Percentiles rank a stretch among this genome's conserved stretches.
Conservation (phyloP, 2,888 invertebrate species). For the Malthinus seriepunctatus region DNA sequence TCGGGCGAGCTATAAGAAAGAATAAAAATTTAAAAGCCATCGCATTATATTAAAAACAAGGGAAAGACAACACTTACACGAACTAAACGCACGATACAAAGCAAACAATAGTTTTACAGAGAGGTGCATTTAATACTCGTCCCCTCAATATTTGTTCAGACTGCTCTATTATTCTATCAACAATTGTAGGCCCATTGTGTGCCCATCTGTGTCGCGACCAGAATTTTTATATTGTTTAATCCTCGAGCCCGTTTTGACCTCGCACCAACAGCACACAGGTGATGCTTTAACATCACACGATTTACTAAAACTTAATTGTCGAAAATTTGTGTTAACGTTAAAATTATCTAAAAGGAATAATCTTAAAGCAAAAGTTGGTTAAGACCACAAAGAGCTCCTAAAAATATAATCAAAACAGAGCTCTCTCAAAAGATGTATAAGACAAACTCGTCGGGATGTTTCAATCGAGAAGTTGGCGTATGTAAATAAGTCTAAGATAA, state of each 20-base stretch:
- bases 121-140: slow-evolving; percentile 41
- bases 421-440: slow-evolving; percentile 31
- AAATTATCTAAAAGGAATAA: slow-evolving; percentile 3
- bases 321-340: background rate
- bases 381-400: slow-evolving; percentile 31
- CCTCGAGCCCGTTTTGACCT: slow-evolving; percentile 30
- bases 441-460: slow-evolving; percentile 34
- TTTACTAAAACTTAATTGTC: background rate
- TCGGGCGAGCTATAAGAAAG: background rate
- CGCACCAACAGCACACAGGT: slow-evolving; percentile 29
- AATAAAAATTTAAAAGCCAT: slow-evolving; percentile 35
- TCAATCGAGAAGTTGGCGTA: slow-evolving; percentile 41
- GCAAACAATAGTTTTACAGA: slow-evolving; percentile 42
- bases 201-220: slow-evolving; percentile 48
- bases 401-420: slow-evolving; percentile 35
- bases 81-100: slow-evolving; percentile 35
- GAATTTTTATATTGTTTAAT: slow-evolving; percentile 23
- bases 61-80: slow-evolving; percentile 44
- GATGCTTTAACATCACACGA: slow-evolving; percentile 17
- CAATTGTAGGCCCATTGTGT: slow-evolving; percentile 51
- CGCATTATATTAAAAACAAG: slow-evolving; percentile 44
- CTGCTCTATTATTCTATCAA: slow-evolving; percentile 53
- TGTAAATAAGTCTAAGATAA: slow-evolving; percentile 50
- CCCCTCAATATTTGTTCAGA: slow-evolving; percentile 49
- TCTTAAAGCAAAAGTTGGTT: slow-evolving; percentile 10